Evolutionary conservation across 1,140 invertebrate species (phyloP).

Genomic region (Calosoma granatense): DNA sequence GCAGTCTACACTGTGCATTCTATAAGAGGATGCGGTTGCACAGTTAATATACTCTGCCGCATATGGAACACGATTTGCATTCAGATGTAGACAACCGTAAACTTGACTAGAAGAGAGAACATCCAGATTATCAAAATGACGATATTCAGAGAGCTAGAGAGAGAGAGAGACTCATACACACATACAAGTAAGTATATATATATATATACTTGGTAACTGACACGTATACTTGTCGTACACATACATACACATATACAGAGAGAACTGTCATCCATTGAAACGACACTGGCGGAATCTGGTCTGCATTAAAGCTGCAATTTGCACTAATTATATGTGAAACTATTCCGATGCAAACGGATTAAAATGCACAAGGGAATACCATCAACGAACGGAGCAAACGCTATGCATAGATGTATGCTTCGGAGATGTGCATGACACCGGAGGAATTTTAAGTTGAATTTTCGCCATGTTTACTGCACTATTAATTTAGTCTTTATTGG

Average conservation of each 20-base stretch:
- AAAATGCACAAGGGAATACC: conserved; percentile 1
- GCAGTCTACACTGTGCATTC: too few relatives aligned
- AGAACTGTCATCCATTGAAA: neutral
- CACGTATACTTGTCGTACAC: neutral
- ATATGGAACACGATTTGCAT: neutral
- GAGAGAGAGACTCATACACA: neutral
- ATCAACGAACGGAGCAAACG: neutral
- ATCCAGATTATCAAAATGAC: neutral
- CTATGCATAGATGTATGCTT: neutral
- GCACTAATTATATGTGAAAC: conserved; percentile 8
- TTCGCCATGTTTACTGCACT: conserved; percentile 2
- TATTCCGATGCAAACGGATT: conserved; percentile 1
- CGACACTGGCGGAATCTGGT: conserved; percentile 1
- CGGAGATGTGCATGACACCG: neutral
- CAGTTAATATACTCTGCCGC: too few relatives aligned
- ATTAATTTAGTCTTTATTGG: conserved; percentile 6
- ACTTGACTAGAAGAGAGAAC: neutral
- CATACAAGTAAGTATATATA: neutral
- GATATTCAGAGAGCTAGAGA: too few relatives aligned
- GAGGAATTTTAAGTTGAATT: conserved; percentile 4
- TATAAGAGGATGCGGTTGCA: too few relatives aligned
- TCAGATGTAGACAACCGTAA: neutral
- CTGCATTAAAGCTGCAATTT: neutral
- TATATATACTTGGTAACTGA: too few relatives aligned
- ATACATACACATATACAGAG: neutral